Conservation (phyloP, 2,797 vertebrate genomes). For the Hypotaenidia okinawae region DNA sequence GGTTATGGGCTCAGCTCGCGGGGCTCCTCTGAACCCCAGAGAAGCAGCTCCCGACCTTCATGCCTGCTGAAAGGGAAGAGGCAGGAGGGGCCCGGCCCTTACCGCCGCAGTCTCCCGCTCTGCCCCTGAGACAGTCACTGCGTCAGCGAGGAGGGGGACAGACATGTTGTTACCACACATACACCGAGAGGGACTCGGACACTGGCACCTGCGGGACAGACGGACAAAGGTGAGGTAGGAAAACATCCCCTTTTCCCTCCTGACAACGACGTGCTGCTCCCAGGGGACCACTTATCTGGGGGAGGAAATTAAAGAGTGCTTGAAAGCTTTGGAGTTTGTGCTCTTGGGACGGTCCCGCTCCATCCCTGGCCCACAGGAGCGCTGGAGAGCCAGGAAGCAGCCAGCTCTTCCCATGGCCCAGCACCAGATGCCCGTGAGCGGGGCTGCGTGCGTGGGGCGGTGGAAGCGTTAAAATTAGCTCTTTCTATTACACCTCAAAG, state of each 20-base stretch:
- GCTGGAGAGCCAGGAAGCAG: neutral
- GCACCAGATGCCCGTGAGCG: neutral
- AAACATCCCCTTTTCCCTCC: too few species aligned
- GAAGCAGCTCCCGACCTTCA: neutral
- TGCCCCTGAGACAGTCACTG: slow-evolving; percentile 92
- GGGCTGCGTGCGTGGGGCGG: rapidly evolving
- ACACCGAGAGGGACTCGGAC: slow-evolving; percentile 87
- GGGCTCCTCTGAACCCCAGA: neutral
- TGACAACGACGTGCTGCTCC: neutral
- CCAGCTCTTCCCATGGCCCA: rapidly evolving
- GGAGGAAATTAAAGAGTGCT: neutral
- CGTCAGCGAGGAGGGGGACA: slow-evolving; percentile 96
- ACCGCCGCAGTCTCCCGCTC: slow-evolving; percentile 98
- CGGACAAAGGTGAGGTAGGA: neutral
- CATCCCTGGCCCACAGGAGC: rapidly evolving
- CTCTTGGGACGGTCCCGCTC: neutral
- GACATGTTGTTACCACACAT: slow-evolving; percentile 99
- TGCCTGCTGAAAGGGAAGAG: neutral
- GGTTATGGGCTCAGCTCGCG: neutral
- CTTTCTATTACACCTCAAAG: neutral
- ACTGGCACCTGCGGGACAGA: slow-evolving; percentile 69
- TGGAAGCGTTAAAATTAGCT: neutral
- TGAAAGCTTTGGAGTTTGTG: neutral
- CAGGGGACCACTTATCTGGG: neutral
- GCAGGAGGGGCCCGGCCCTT: slow-evolving; percentile 65